Evolutionary conservation across 2,797 vertebrate species (phyloP).

Genomic region (Sebastes baramenuke): DNA sequence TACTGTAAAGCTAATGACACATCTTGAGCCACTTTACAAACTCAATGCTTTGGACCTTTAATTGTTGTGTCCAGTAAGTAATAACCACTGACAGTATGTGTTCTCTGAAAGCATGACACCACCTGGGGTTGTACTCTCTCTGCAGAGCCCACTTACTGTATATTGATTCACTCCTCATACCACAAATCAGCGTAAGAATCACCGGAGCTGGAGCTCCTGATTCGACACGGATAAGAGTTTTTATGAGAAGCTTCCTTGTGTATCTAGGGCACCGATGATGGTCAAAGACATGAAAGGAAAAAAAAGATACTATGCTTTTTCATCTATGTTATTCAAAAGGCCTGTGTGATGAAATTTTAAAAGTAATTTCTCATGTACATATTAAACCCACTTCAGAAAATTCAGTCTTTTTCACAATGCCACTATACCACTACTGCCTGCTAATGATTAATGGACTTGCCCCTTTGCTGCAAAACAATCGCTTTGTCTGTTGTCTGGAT

Average conservation of each 20-base stretch:
- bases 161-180: slow-evolving; percentile 15
- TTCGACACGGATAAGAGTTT: slow-evolving; percentile 35
- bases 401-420: slow-evolving; percentile 15
- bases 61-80: not conserved
- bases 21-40: slow-evolving; percentile 6
- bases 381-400: slow-evolving; percentile 64
- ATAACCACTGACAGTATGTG: slow-evolving; percentile 1
- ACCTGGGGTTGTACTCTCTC: not conserved
- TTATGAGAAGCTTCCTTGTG: slow-evolving; percentile 36
- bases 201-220: slow-evolving; percentile 13
- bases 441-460: slow-evolving; percentile 41
- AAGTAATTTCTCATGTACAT: slow-evolving; percentile 68
- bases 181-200: slow-evolving; percentile 35
- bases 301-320: slow-evolving; percentile 59
- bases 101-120: slow-evolving; percentile 25
- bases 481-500: slow-evolving; percentile 33
- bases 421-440: not conserved
- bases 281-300: slow-evolving; percentile 26
- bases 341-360: slow-evolving; percentile 65
- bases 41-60: not conserved
- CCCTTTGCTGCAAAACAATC: slow-evolving; percentile 29
- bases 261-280: slow-evolving; percentile 53
- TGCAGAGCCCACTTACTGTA: not conserved
- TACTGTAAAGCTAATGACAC: not conserved
- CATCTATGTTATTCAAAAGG: slow-evolving; percentile 70